phyloP scores from a whole-genome alignment of 2,888 invertebrate genomes.

The Philhelius pedissequus region DNA sequence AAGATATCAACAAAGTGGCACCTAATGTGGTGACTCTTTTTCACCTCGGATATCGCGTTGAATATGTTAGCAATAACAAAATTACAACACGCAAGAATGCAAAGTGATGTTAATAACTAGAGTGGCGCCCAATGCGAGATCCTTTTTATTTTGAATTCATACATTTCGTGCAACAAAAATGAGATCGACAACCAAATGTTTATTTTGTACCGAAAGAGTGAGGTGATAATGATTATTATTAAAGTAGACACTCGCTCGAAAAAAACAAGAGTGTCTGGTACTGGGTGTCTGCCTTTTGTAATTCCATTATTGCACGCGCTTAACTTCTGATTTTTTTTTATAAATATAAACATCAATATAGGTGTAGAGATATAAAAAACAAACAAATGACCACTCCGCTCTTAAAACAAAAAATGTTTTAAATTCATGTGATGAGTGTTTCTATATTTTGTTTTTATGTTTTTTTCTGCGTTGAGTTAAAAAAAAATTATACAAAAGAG shows the following conservation, averaged over 20 bases:
- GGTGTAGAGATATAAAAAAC: background rate
- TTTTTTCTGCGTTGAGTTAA: background rate
- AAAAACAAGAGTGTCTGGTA: conserved; percentile 8
- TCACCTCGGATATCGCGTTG: background rate
- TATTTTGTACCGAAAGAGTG: background rate
- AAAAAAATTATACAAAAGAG: conserved; percentile 22
- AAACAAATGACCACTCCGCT: conserved; percentile 1
- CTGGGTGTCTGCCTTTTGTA: conserved; percentile 24
- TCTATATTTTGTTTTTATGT: background rate
- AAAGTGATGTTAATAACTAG: background rate
- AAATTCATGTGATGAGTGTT: background rate
- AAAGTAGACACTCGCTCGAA: background rate
- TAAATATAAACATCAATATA: background rate
- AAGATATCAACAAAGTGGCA: background rate
- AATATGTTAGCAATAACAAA: background rate
- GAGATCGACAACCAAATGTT: background rate
- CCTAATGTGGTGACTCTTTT: background rate
- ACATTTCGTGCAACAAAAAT: background rate
- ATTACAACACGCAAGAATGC: background rate
- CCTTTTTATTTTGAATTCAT: background rate
- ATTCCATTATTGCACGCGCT: conserved; percentile 53
- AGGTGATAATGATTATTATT: background rate
- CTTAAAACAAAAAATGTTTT: conserved; percentile 33
- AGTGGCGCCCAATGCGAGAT: background rate
- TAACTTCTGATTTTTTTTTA: conserved; percentile 33